Evolutionary conservation across 2,113 vertebrate species (phyloP).

Genomic region (Clinocottus analis): DNA sequence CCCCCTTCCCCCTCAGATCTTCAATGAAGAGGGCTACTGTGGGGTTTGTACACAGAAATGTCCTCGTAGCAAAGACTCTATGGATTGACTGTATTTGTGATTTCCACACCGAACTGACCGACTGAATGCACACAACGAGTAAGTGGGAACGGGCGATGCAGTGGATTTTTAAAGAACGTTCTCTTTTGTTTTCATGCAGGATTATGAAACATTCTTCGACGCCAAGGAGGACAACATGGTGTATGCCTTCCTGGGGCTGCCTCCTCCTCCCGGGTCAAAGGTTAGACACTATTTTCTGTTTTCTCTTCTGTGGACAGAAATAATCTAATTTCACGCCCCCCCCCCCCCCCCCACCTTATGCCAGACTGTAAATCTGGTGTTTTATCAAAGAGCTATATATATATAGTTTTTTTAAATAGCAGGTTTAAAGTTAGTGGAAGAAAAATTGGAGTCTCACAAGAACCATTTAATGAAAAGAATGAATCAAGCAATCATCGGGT

Average conservation of each 20-base stretch:
- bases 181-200: conserved; percentile 79
- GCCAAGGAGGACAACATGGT: conserved; percentile 98
- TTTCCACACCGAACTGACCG: too few relatives aligned
- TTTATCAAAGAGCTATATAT: neutral
- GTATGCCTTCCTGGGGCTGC: conserved; percentile 92
- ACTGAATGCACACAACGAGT: too few relatives aligned
- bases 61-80: neutral
- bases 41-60: conserved; percentile 86
- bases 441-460: neutral
- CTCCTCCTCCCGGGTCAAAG: conserved; percentile 93
- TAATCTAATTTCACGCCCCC: neutral
- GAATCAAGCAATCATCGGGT: neutral
- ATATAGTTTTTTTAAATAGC: neutral
- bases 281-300: conserved; percentile 75
- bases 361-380: neutral
- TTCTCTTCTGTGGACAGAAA: neutral
- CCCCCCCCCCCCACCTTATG: too few relatives aligned
- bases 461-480: neutral
- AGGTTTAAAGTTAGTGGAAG: neutral
- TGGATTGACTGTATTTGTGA: neutral
- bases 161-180: neutral
- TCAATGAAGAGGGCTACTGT: conserved; percentile 95
- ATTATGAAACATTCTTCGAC: conserved; percentile 98
- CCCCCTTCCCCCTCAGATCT: conserved; percentile 97
- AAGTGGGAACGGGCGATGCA: neutral